Conservation (phyloP, 2,888 invertebrate genomes). For the Himalopsyche tibetana region DNA sequence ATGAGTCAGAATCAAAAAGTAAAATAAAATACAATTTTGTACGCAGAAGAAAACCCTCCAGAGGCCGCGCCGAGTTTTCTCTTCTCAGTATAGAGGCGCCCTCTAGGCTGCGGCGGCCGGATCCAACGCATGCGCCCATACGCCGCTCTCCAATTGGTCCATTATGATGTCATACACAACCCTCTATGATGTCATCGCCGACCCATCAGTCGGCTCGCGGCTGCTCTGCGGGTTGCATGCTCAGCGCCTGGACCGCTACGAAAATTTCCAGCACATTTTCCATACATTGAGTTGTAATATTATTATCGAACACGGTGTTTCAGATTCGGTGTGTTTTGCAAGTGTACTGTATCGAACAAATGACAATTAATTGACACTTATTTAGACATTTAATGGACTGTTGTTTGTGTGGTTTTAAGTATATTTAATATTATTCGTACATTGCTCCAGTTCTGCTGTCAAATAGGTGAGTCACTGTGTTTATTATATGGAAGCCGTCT, state of each 20-base stretch:
- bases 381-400: neutral
- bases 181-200: conserved; percentile 63
- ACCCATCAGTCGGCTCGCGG: conserved; percentile 61
- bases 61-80: conserved; percentile 50
- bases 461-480: conserved; percentile 13
- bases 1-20: neutral
- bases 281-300: neutral
- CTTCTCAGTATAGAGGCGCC: conserved; percentile 51
- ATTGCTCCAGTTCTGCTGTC: conserved; percentile 9
- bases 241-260: conserved; percentile 28
- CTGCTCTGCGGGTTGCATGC: conserved; percentile 57
- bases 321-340: neutral
- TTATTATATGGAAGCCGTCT: neutral
- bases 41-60: neutral
- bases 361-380: neutral
- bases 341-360: neutral
- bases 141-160: conserved; percentile 58
- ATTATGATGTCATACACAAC: conserved; percentile 63
- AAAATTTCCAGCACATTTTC: neutral
- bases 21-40: neutral
- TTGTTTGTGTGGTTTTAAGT: neutral
- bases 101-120: conserved; percentile 50
- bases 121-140: conserved; percentile 54
- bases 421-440: neutral
- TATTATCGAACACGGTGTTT: neutral